phyloP scores from a whole-genome alignment of 1,140 invertebrate genomes.

The Brachionus asplanchnoidis region DNA sequence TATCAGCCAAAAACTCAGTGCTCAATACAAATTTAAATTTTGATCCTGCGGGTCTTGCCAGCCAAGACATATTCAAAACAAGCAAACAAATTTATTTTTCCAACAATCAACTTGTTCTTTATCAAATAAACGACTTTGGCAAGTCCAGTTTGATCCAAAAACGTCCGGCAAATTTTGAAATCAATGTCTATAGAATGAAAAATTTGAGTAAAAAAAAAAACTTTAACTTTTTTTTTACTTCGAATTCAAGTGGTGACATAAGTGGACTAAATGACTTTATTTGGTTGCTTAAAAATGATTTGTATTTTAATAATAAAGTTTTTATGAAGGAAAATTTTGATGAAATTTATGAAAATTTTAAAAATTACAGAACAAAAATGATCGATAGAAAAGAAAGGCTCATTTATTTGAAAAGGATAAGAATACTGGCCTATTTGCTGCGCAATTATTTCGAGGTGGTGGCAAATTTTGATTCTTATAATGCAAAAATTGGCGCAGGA shows the following conservation, averaged over 20 bases:
- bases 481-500: not conserved
- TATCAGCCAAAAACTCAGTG: not conserved
- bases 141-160: slow-evolving; percentile 22
- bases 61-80: not conserved
- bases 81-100: not conserved
- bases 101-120: not conserved
- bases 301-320: not conserved
- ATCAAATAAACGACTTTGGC: slow-evolving; percentile 26
- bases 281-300: slow-evolving; percentile 24
- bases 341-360: slow-evolving; percentile 3
- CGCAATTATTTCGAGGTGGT: not conserved
- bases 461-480: not conserved
- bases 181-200: slow-evolving; percentile 7
- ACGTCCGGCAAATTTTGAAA: not conserved
- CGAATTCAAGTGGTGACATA: not conserved
- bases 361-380: not conserved
- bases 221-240: not conserved
- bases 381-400: not conserved
- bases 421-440: not conserved
- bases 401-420: not conserved
- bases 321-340: not conserved
- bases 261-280: not conserved
- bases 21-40: not conserved
- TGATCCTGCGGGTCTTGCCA: not conserved
- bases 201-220: not conserved